Conservation (phyloP, 2,113 vertebrate genomes). For the Uria aalge region DNA sequence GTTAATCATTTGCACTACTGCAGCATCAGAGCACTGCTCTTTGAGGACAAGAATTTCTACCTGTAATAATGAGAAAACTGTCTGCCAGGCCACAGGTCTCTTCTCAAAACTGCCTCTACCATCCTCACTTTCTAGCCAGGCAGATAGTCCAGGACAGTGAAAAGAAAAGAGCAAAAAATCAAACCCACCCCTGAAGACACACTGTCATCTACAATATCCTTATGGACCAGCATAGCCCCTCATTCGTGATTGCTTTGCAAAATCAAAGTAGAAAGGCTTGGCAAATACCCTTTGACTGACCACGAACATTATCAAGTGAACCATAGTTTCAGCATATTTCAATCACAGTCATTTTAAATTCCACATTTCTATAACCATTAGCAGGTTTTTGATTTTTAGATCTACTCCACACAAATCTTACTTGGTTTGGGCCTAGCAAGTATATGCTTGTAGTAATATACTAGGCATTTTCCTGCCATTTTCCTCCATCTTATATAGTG, state of each 20-base stretch:
- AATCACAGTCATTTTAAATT: neutral
- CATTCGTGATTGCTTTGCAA: neutral
- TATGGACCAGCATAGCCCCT: neutral
- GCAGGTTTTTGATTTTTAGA: neutral
- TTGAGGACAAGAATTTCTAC: neutral
- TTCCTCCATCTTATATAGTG: neutral
- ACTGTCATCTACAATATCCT: neutral
- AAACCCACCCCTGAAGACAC: neutral
- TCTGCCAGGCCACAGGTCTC: neutral
- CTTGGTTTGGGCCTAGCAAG: neutral
- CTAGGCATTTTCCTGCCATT: neutral
- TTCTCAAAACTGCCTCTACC: neutral
- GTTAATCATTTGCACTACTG: neutral
- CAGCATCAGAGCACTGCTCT: neutral
- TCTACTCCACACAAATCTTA: neutral
- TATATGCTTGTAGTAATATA: neutral
- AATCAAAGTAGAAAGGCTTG: neutral
- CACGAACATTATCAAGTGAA: neutral
- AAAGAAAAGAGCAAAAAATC: neutral
- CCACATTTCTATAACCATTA: neutral
- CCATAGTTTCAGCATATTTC: neutral
- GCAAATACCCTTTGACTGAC: neutral
- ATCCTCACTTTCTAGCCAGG: neutral
- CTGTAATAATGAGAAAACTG: neutral
- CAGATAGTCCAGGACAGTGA: neutral